A percentile compares a stretch with the other conserved stretches of the same genome.
These are phyloP conservation scores for Formica aserva DNA, from an alignment of 2,888 invertebrate species.

Conservation along the genomic window DNA sequence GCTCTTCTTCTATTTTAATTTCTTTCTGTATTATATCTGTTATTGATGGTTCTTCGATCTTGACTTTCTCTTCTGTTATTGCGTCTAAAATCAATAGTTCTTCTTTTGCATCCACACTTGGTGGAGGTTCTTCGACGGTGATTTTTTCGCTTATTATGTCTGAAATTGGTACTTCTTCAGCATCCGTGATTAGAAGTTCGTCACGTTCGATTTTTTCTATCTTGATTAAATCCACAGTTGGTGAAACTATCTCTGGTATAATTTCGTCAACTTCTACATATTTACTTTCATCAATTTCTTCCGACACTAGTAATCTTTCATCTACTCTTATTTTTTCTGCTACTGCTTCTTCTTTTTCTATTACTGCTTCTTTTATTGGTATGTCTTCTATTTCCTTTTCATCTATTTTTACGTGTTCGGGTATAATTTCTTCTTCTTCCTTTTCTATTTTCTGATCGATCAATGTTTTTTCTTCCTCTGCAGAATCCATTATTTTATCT, in stretches of 20 bases:
- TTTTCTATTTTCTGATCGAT: background rate
- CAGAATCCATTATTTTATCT: background rate
- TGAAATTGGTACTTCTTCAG: conserved; percentile 1
- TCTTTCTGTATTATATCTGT: conserved; percentile 8
- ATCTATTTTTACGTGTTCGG: background rate
- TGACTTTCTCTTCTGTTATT: background rate
- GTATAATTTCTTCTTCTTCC: background rate
- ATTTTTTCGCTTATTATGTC: background rate
- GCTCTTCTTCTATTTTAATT: background rate
- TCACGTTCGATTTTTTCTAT: background rate
- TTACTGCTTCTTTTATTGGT: conserved; percentile 8
- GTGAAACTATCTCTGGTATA: background rate
- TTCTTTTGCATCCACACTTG: background rate
- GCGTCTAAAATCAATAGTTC: background rate
- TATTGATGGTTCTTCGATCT: conserved; percentile 10
- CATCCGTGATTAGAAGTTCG: background rate
- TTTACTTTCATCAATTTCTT: conserved; percentile 20
- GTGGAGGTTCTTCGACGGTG: background rate
- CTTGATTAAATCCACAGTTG: background rate
- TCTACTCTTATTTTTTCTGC: conserved; percentile 3
- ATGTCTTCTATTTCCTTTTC: background rate
- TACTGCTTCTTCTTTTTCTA: conserved; percentile 3
- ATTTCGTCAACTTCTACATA: background rate
- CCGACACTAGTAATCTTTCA: background rate
- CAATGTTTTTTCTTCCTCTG: background rate